A percentile compares a stretch with the other conserved stretches of the same genome.
phyloP scores from a whole-genome alignment of 2,888 invertebrate species.

The Rhopalosiphum nymphaeae region DNA sequence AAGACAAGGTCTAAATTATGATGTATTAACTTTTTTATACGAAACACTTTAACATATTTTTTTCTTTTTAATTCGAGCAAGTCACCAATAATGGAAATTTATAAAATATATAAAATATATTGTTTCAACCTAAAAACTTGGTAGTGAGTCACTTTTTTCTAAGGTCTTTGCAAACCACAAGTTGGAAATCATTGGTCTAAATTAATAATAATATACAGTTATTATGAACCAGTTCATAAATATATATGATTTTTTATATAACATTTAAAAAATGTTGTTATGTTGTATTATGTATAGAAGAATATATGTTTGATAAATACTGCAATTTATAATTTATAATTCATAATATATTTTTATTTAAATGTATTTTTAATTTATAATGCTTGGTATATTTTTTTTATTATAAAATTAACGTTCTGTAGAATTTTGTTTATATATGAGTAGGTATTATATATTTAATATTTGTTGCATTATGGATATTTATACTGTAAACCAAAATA shows the following conservation, averaged over 20 bases:
- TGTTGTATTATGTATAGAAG: too few relatives aligned
- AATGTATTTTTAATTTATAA: background rate
- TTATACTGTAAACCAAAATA: background rate
- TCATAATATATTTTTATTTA: background rate
- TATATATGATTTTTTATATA: background rate
- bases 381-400: background rate
- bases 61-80: background rate
- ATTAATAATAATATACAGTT: background rate
- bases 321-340: background rate
- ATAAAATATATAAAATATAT: background rate
- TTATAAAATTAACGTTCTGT: background rate
- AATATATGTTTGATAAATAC: too few relatives aligned
- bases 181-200: background rate
- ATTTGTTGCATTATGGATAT: too few relatives aligned
- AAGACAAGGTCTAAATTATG: too few relatives aligned
- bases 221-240: background rate
- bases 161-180: background rate
- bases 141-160: background rate
- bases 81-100: background rate
- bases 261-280: background rate
- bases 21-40: background rate
- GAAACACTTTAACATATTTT: background rate
- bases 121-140: background rate
- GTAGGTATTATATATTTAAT: too few relatives aligned
- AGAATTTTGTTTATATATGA: background rate